Evolutionary conservation across 2,888 invertebrate genomes (phyloP), one percentile per base, ranked within the genome.

Genomic region (Philopedon plagiatum): DNA sequence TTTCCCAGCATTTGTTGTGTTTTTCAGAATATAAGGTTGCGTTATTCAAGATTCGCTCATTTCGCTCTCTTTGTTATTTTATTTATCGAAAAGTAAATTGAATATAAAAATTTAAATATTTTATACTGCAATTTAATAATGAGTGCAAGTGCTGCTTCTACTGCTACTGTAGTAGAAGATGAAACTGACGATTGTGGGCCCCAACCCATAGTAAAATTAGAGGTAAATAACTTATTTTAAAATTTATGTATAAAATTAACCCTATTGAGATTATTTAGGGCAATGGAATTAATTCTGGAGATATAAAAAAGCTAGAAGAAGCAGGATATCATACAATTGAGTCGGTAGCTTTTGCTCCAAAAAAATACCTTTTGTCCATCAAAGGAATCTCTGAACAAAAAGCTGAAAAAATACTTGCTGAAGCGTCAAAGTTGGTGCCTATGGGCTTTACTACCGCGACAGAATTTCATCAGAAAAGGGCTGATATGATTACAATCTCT

Each of bases 401-500:
- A 85, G 98, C 97, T 9, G 99, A 99, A 76, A 98, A 98, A 87
- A 91, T 98, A 76, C 82, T 96, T 70, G 89, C 90, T 2, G 98
- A 98, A 86, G 97, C 98, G 1, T 90, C 92, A 0, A 99, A 99
- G 85, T 85, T 97, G 39, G 96, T 99, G 0, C 96, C 97, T 0
- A 96, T 99, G 94, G 99, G 99, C 0, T 99, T 99, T 82, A 98
- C 97, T 4, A 98, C 98, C 23, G 99, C 99, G 0, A 95, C 97
- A 2, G 97, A 97, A 80, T 95, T 98, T 83, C 97, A 98, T 85
- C 94, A 95, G 82, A 97, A 96, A 85, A 90, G 99, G 75, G 93
- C 98, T 2, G 98, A 99, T 85, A 94, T 99, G 61, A 96, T 99
- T 64, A 95, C 94, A 83, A 86, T 99, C 8, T 96, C 97, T 0